Evolutionary conservation across 2,113 vertebrate genomes (phyloP), one percentile per base, ranked within the genome.

Genomic region (Archocentrus centrarchus): DNA sequence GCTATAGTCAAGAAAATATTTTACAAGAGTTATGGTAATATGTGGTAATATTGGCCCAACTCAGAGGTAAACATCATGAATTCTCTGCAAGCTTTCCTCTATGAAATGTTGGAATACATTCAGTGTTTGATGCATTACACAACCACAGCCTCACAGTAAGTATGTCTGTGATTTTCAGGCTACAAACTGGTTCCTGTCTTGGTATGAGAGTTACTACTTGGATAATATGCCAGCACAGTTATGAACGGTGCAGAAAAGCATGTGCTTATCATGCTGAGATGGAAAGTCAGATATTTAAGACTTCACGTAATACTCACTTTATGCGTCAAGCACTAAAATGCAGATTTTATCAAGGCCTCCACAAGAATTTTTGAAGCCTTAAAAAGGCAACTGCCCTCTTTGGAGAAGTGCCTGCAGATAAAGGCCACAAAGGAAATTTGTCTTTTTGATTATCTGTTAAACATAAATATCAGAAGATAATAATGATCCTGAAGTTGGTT

Each of bases 81-180:
- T 59, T 37, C 73, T 22, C 55, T 24, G 53, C 7, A 61, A 61
- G 27, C 59, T 61, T 27, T 61, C 30, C 30, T 58, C 53, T 11
- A 1, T 35, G n/a, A 75, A 75, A 75, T 32, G 27, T n/a, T 75
- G 6, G 17, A 2, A 8, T 47, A 68, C 22, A 47, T 22, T 68
- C 14, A 55, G 68, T 30, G 27, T 73, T 73, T 30, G 30, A 30
- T 0, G 15, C 53, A 37, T 11, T 37, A 6, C 22, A 14, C 39
- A 68, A 47, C 64, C 6, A 47, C 22, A 68, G 64, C 24, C 24
- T 24, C 24, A 24, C 24, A 24, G 24, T 41, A 0, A 47, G 41
- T 47, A 4, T 15, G 22, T 18, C 5, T 9, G 50, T 50, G 64
- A 82, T 55, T 75, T 82, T 75, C 61, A 91, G 90, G 3, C 9